Evolutionary conservation across 2,888 invertebrate genomes (phyloP).

Genomic region (Agrilus biguttatus): DNA sequence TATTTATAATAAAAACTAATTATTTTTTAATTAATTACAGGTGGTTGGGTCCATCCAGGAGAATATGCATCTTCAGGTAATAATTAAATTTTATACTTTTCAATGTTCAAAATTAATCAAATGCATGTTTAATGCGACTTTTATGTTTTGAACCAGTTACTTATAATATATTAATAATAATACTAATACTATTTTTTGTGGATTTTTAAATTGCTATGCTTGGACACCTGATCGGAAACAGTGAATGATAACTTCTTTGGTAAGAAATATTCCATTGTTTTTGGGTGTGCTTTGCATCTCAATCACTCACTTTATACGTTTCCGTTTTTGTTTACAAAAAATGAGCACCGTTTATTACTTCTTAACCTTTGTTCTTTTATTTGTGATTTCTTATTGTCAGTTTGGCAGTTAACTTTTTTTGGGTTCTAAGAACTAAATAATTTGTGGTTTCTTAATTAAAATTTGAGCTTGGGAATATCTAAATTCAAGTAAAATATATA

Average conservation of each 20-base stretch:
- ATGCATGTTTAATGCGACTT: too few relatives aligned
- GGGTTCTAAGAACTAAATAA: too few relatives aligned
- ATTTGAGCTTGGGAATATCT: too few relatives aligned
- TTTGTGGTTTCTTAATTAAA: too few relatives aligned
- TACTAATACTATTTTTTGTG: constrained; percentile 16
- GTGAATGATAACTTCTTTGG: constrained; percentile 99
- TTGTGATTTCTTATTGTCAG: not conserved
- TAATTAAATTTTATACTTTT: constrained; percentile 14
- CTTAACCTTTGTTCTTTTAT: not conserved
- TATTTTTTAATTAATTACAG: constrained; percentile 34
- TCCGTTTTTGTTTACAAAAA: not conserved
- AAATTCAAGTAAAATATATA: too few relatives aligned
- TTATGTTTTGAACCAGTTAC: too few relatives aligned
- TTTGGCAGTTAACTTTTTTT: not conserved
- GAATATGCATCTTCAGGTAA: constrained; percentile 98
- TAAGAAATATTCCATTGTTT: constrained; percentile 43
- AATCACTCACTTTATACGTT: not conserved
- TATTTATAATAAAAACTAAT: constrained; percentile 7
- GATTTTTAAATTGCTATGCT: constrained; percentile 19
- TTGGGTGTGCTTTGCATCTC: not conserved
- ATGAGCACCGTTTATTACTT: not conserved
- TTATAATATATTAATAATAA: constrained; percentile 1
- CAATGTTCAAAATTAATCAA: constrained; percentile 1
- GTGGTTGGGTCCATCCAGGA: constrained; percentile 96
- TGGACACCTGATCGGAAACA: constrained; percentile 32